phyloP scores from a whole-genome alignment of 2,113 vertebrate genomes.

The Podocnemis expansa region DNA sequence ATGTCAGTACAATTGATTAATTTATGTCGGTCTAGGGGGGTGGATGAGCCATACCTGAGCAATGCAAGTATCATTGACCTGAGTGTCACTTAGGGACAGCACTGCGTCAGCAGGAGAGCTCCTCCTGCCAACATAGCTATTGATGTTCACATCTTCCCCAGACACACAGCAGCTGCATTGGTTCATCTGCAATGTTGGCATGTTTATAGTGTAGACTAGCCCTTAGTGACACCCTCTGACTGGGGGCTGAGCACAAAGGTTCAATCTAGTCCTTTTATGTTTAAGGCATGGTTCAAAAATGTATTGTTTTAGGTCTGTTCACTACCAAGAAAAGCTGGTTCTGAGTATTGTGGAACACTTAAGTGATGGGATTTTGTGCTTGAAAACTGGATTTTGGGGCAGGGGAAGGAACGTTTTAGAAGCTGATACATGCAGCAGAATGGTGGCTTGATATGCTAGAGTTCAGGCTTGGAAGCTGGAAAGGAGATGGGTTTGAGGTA shows the following conservation, averaged over 20 bases:
- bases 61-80: background rate
- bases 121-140: background rate
- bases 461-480: background rate
- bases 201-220: background rate
- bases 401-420: background rate
- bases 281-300: conserved; percentile 22
- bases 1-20: background rate
- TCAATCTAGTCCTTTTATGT: conserved; percentile 8
- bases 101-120: background rate
- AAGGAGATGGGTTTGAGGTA: background rate
- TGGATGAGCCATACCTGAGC: background rate
- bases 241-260: background rate
- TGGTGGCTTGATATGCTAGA: background rate
- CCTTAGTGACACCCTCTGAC: background rate
- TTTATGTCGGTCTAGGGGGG: background rate
- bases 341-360: conserved; percentile 34
- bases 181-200: too few species aligned
- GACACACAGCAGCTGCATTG: background rate
- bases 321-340: conserved; percentile 17
- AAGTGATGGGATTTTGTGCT: background rate
- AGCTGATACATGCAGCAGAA: background rate
- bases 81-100: background rate
- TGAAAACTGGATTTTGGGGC: background rate
- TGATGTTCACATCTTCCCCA: background rate
- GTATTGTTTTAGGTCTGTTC: conserved; percentile 29